Evolutionary conservation across 2,113 vertebrate species (phyloP).

Genomic region (Opisthocomus hoazin): DNA sequence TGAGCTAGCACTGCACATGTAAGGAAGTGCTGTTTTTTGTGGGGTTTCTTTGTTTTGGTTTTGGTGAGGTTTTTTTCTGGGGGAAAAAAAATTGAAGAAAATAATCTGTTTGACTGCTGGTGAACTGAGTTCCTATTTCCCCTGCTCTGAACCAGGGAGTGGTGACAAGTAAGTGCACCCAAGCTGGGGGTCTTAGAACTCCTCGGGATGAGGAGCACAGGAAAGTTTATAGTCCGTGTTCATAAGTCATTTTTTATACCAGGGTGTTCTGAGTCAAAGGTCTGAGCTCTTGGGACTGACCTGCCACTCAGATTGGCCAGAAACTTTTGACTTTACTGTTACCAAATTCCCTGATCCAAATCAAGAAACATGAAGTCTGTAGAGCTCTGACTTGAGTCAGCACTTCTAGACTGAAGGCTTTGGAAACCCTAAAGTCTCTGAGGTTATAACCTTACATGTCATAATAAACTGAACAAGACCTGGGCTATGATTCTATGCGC

Average conservation of each 20-base stretch:
- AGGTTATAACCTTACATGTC: not conserved
- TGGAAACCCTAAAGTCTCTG: not conserved
- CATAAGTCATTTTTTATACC: not conserved
- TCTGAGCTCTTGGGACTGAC: not conserved
- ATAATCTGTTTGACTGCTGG: not conserved
- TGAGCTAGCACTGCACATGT: not conserved
- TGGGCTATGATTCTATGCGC: not conserved
- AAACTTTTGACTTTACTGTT: not conserved
- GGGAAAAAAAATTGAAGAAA: not conserved
- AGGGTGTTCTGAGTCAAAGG: not conserved
- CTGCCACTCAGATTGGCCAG: not conserved
- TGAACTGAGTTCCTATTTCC: not conserved
- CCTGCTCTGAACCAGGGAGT: not conserved
- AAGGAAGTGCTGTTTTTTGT: not conserved
- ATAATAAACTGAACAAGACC: not conserved
- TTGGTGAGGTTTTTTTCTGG: not conserved
- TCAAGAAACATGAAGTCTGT: not conserved
- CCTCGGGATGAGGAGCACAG: not conserved
- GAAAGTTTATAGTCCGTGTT: not conserved
- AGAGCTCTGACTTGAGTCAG: not conserved
- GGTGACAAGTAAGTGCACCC: not conserved
- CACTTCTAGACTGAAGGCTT: not conserved
- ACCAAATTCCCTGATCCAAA: not conserved
- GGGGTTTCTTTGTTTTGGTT: not conserved
- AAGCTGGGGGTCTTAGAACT: not conserved